These are phyloP conservation scores for Prunella fulvescens DNA, from an alignment of 2,113 vertebrate genomes.

Conservation along the genomic window DNA sequence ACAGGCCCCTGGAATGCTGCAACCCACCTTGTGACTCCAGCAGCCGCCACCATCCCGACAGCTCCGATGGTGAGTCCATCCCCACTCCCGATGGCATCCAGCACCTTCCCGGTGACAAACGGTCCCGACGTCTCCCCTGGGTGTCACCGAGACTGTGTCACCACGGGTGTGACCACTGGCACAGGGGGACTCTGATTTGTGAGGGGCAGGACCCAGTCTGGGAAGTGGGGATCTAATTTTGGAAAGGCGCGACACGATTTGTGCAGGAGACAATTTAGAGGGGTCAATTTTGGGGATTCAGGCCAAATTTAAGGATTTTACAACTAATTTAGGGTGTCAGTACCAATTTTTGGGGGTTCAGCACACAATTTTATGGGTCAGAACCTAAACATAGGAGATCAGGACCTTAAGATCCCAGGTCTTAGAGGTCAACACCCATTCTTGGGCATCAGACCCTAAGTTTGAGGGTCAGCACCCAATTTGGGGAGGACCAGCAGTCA, in stretches of 20 bases:
- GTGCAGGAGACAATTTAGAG: background rate
- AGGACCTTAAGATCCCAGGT: background rate
- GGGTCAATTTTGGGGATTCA: background rate
- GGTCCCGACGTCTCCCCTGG: background rate
- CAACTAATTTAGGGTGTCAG: background rate
- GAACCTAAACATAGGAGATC: background rate
- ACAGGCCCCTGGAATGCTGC: accelerated
- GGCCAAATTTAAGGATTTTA: background rate
- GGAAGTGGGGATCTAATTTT: background rate
- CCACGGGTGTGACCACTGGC: background rate
- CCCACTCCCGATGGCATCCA: background rate
- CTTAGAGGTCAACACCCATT: background rate
- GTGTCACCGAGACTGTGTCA: background rate
- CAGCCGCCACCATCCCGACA: background rate
- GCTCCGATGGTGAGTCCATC: background rate
- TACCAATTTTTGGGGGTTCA: background rate
- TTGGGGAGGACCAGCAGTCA: background rate
- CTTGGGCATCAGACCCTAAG: background rate
- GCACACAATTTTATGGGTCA: background rate
- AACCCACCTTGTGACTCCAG: background rate
- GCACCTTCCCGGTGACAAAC: background rate
- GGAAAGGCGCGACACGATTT: accelerated
- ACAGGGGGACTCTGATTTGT: no score
- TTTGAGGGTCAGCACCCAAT: background rate
- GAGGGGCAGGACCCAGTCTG: background rate